Base-by-base conservation (phyloP, 1,140 invertebrate genomes). In the Nymphalis io region DNA sequence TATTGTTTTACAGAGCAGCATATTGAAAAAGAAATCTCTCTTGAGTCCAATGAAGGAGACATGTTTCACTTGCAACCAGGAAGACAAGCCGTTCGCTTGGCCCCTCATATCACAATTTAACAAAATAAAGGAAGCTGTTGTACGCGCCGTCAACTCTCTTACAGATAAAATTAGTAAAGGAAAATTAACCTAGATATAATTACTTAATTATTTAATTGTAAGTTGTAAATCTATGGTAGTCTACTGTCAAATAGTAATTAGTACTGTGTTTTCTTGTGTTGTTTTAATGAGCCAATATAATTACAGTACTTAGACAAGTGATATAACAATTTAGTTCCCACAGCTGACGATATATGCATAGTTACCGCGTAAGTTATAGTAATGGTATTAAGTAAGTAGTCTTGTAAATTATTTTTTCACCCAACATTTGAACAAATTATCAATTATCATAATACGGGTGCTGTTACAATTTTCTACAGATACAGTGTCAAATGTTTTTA, bases 61-160 rank as follows among this genome's bases (percentile, higher is more conserved):
- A 51, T 91, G 89, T 66, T 90, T 86, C 73, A 82, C 85, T 0
- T 84, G 87, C 72, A 81, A 78, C 4, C 65, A 82, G 0, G 78
- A 83, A 8, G 89, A 91, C 15, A 76, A 78, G 3, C 89, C 86
- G 0, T 72, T 87, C 42, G 72, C 72, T 0, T 87, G 88, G 75
- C 78, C 86, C 0, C 63, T 91, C 23, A 75, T 87, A 40, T 62
- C 70, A 0, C 80, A 80, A 42, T 63, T 89, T 18, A 69, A 44
- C 3, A 87, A 87, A 39, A 44, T 89, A 16, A 91, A 89, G 65
- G 85, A 91, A 39, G 33, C 60, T 4, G 55, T 72, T 0, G 44
- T 78, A 0, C 51, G 62, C 11, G 63, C 60, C 18, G 59, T 74
- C n/a, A 78, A 76, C 39, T 53, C 51, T 33, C 16, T 78, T 11